Evolutionary conservation across 2,113 vertebrate genomes (phyloP).

Genomic region (Nothobranchius furzeri): DNA sequence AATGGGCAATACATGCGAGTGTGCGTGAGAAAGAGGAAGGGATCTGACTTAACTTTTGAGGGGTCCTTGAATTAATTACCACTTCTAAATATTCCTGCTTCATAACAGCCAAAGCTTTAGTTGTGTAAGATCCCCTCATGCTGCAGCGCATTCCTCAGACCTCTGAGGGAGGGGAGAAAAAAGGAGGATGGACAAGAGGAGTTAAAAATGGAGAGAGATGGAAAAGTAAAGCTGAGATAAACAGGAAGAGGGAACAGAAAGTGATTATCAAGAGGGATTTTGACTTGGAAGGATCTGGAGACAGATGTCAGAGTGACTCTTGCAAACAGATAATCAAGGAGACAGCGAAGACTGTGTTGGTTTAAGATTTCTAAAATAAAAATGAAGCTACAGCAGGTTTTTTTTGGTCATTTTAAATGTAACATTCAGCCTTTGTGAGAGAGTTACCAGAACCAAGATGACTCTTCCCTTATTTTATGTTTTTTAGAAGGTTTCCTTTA

Average conservation of each 20-base stretch:
- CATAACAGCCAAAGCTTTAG: constrained; percentile 58
- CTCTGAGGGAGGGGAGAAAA: constrained; percentile 15
- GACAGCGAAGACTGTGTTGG: constrained; percentile 20
- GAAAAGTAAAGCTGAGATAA: constrained; percentile 9
- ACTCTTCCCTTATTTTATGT: constrained; percentile 7
- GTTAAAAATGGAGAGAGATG: background rate
- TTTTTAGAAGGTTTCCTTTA: constrained; percentile 17
- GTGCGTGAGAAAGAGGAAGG: constrained; percentile 50
- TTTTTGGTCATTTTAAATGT: too few relatives aligned
- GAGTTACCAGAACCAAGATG: background rate
- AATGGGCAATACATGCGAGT: constrained; percentile 26
- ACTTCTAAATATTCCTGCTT: constrained; percentile 68
- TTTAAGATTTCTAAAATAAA: constrained; percentile 35
- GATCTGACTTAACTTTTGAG: constrained; percentile 59
- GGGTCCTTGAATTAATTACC: constrained; percentile 75
- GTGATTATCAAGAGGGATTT: constrained; percentile 18
- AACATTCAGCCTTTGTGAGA: too few relatives aligned
- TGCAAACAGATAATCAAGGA: constrained; percentile 18
- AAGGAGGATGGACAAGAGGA: constrained; percentile 11
- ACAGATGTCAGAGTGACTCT: constrained; percentile 6
- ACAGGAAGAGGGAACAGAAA: constrained; percentile 12
- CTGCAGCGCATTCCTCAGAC: constrained; percentile 58
- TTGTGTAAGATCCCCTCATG: constrained; percentile 66
- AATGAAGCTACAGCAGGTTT: background rate
- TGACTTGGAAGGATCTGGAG: constrained; percentile 12